Conservation (phyloP, 2,797 vertebrate species). For the Sebastes wilsoni region DNA sequence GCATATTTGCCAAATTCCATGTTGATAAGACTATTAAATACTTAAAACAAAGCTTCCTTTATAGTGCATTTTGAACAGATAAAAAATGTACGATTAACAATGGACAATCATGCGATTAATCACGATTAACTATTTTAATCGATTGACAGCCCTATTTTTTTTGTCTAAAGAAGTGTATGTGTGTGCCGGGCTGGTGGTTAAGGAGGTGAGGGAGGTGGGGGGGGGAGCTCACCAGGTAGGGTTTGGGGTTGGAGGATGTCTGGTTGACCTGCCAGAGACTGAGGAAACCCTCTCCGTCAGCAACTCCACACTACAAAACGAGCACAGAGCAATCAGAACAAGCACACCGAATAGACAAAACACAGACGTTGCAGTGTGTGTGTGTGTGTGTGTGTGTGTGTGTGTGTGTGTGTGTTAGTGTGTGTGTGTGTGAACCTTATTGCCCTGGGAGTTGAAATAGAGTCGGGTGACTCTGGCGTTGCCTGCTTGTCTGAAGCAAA, state of each 20-base stretch:
- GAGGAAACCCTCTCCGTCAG: slow-evolving; percentile 96
- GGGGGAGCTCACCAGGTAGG: slow-evolving; percentile 90
- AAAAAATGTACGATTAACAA: too few species aligned
- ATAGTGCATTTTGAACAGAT: too few species aligned
- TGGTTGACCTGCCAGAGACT: slow-evolving; percentile 99
- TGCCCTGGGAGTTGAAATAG: slow-evolving; percentile 98
- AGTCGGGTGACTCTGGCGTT: slow-evolving; percentile 96
- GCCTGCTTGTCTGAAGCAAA: slow-evolving; percentile 97
- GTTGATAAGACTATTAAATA: too few species aligned
- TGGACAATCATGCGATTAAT: too few species aligned
- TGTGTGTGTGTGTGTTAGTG: neutral
- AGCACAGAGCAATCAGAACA: slow-evolving; percentile 20
- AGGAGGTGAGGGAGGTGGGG: neutral
- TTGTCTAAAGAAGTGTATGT: neutral
- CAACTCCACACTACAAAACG: slow-evolving; percentile 90
- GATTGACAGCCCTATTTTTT: neutral
- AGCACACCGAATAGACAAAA: slow-evolving; percentile 35
- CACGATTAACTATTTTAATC: too few species aligned
- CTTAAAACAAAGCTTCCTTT: too few species aligned
- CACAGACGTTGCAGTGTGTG: neutral
- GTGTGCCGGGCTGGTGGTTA: neutral
- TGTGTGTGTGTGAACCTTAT: slow-evolving; percentile 85
- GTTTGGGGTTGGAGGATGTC: slow-evolving; percentile 94
- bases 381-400: neutral
- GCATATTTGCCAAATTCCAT: too few species aligned